These are phyloP conservation scores for Penaeus japonicus DNA, from an alignment of 1,140 invertebrate genomes.

Conservation along the genomic window DNA sequence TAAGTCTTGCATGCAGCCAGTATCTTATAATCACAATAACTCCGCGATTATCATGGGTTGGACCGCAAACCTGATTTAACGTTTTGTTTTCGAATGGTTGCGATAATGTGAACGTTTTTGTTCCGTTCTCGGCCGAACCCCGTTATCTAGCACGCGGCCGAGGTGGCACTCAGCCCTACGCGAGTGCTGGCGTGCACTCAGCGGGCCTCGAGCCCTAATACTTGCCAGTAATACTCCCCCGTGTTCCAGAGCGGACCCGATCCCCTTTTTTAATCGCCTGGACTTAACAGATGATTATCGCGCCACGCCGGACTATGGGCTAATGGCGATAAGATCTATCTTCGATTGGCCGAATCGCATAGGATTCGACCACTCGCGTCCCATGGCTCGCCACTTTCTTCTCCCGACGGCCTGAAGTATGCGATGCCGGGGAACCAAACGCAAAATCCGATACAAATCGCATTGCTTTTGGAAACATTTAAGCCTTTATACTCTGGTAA, in stretches of 20 bases:
- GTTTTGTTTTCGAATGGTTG: conserved; percentile 43
- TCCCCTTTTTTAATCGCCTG: too few species aligned
- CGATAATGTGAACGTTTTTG: conserved; percentile 20
- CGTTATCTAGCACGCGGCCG: too few species aligned
- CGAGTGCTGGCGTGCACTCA: too few species aligned
- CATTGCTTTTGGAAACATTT: conserved; percentile 7
- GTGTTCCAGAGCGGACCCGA: too few species aligned
- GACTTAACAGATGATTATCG: too few species aligned
- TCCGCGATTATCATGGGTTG: conserved; percentile 28
- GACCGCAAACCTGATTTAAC: conserved; percentile 32
- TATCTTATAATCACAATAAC: conserved; percentile 41
- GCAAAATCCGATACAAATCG: conserved; percentile 2
- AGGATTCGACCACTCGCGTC: background rate
- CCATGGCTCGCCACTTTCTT: background rate
- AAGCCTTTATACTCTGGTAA: background rate
- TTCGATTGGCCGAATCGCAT: too few species aligned
- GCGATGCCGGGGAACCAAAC: background rate
- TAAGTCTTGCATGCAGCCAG: conserved; percentile 14
- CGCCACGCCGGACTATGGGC: too few species aligned
- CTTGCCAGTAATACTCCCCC: too few species aligned
- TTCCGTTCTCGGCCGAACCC: too few species aligned
- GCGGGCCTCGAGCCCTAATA: too few species aligned
- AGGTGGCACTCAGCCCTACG: too few species aligned
- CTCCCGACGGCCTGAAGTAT: background rate
- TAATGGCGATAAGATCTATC: too few species aligned